Evolutionary conservation across 2,797 vertebrate genomes (phyloP).

Genomic region (Hypotaenidia philippensis): DNA sequence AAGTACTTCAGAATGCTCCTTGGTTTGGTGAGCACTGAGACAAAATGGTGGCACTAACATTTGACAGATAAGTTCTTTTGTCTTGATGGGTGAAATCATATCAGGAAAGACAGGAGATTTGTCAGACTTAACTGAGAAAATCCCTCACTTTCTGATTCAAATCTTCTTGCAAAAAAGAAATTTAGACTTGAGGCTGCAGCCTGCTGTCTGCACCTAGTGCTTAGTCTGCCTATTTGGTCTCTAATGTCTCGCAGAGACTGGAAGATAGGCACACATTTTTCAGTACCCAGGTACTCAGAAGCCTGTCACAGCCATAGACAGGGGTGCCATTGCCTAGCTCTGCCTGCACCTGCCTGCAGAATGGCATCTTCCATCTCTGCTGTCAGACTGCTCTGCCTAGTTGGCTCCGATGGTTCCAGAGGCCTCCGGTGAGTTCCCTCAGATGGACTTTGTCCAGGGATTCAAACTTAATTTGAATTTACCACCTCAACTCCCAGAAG

Average conservation of each 20-base stretch:
- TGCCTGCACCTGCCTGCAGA: background rate
- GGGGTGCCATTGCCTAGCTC: background rate
- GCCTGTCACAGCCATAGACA: background rate
- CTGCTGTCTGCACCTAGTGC: background rate
- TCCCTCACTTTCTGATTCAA: background rate
- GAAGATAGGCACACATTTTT: background rate
- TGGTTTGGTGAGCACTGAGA: background rate
- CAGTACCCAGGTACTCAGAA: background rate
- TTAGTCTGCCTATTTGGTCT: background rate
- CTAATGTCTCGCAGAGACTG: background rate
- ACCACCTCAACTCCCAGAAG: slow-evolving; percentile 4
- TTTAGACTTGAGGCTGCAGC: background rate
- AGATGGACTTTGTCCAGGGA: background rate
- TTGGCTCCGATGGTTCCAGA: background rate
- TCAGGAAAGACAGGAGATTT: background rate
- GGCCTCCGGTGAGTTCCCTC: background rate
- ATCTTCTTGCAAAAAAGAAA: background rate
- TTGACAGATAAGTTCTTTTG: background rate
- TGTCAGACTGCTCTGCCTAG: background rate
- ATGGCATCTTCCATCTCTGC: background rate
- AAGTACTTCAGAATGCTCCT: background rate
- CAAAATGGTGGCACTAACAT: background rate
- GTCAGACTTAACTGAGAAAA: background rate
- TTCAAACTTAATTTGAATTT: slow-evolving; percentile 21
- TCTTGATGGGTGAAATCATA: background rate